phyloP scores from a whole-genome alignment of 2,797 vertebrate species.

The Xiphorhynchus erythropygius region DNA sequence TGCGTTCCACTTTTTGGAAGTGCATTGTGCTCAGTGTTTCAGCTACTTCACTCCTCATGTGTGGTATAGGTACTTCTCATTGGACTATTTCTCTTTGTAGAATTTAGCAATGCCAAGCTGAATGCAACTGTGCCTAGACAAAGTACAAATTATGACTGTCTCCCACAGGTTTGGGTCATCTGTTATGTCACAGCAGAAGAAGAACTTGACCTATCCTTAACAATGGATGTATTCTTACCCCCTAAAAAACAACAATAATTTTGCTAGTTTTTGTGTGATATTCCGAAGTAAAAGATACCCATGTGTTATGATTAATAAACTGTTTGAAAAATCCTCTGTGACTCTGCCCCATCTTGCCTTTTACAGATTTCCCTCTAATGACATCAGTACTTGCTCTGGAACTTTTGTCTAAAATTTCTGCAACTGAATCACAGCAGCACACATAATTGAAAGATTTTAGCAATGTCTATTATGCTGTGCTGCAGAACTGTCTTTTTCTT shows the following conservation, averaged over 20 bases:
- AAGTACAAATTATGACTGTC: not conserved
- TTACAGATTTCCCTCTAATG: not conserved
- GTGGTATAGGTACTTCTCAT: not conserved
- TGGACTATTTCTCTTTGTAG: not conserved
- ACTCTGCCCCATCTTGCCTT: not conserved
- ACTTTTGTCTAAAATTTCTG: not conserved
- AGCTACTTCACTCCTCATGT: not conserved
- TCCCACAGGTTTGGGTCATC: not conserved
- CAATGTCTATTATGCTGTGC: not conserved
- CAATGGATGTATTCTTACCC: not conserved
- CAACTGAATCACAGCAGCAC: not conserved
- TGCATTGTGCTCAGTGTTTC: not conserved
- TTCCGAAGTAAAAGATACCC: not conserved
- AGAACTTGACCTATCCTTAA: not conserved
- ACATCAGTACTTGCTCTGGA: not conserved
- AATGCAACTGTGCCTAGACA: not conserved
- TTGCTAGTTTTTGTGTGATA: not conserved
- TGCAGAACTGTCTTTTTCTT: not conserved
- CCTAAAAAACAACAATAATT: not conserved
- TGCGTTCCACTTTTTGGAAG: not conserved
- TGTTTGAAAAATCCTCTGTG: not conserved
- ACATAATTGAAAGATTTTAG: not conserved
- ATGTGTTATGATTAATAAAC: not conserved
- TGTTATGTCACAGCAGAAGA: not conserved
- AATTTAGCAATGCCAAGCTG: not conserved